A percentile compares a stretch with the other conserved stretches of the same genome.
Conservation (phyloP, 2,113 vertebrate species). For the Ochotona curzoniae region DNA sequence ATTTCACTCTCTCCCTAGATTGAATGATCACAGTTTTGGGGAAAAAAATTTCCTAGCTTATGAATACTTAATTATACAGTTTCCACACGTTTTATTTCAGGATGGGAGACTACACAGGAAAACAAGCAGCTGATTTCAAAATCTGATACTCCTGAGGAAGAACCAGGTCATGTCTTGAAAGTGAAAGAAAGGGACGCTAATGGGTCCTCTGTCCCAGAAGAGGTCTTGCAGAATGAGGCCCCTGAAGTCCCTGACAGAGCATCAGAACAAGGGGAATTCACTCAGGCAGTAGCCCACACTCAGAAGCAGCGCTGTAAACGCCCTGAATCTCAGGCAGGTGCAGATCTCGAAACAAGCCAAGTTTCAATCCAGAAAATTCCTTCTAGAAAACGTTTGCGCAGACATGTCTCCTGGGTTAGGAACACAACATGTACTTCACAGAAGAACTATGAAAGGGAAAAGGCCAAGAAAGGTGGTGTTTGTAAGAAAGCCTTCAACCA, state of each 20-base stretch:
- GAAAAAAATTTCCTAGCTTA: background rate
- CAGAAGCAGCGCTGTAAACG: background rate
- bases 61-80: background rate
- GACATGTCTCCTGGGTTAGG: background rate
- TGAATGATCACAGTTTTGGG: background rate
- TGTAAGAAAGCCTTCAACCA: background rate
- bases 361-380: background rate
- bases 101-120: conserved; percentile 65
- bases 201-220: background rate
- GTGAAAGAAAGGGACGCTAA: background rate
- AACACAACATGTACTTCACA: background rate
- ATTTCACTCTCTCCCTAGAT: background rate
- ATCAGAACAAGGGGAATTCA: fast-evolving
- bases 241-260: background rate
- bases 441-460: background rate
- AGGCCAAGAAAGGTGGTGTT: background rate
- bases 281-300: background rate
- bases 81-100: conserved; percentile 57
- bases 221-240: background rate
- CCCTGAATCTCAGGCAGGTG: fast-evolving
- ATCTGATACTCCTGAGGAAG: background rate
- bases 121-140: background rate
- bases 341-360: background rate
- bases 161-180: background rate
- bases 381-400: background rate